Evolutionary conservation across 2,113 vertebrate genomes (phyloP).

Genomic region (Python bivittatus): DNA sequence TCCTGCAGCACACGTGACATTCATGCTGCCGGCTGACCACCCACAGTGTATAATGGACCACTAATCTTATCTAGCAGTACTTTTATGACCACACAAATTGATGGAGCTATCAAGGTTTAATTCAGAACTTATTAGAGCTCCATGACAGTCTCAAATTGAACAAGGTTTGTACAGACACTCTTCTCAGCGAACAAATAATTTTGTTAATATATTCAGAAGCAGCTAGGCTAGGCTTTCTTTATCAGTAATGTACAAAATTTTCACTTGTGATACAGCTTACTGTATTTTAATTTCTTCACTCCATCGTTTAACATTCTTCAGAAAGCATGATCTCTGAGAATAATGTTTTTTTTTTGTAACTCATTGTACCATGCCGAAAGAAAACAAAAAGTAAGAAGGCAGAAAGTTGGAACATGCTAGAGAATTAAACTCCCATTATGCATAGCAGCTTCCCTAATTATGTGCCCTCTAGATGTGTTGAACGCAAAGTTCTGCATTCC

Average conservation of each 20-base stretch:
- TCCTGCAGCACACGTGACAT: not conserved
- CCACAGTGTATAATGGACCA: not conserved
- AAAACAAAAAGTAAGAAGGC: slow-evolving; percentile 51
- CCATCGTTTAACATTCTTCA: not conserved
- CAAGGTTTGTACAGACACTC: not conserved
- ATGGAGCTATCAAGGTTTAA: not conserved
- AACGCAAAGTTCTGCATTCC: not conserved
- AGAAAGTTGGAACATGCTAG: slow-evolving; percentile 65
- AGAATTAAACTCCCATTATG: slow-evolving; percentile 63
- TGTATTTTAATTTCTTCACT: slow-evolving; percentile 29
- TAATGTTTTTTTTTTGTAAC: slow-evolving; percentile 33
- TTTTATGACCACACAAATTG: slow-evolving; percentile 11
- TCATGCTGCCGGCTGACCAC: not conserved
- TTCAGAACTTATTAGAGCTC: not conserved
- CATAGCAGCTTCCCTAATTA: slow-evolving; percentile 22
- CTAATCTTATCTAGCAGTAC: not conserved
- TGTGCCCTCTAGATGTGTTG: not conserved
- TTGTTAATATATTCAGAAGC: not conserved
- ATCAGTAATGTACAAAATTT: slow-evolving; percentile 11
- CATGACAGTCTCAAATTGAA: not conserved
- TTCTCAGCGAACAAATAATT: slow-evolving; percentile 19
- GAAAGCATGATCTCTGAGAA: slow-evolving; percentile 32
- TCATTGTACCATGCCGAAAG: slow-evolving; percentile 51
- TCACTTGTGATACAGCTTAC: slow-evolving; percentile 38
- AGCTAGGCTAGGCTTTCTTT: not conserved